Evolutionary conservation across 2,113 vertebrate species (phyloP).

Genomic region (Cryptomyrus ogoouensis): DNA sequence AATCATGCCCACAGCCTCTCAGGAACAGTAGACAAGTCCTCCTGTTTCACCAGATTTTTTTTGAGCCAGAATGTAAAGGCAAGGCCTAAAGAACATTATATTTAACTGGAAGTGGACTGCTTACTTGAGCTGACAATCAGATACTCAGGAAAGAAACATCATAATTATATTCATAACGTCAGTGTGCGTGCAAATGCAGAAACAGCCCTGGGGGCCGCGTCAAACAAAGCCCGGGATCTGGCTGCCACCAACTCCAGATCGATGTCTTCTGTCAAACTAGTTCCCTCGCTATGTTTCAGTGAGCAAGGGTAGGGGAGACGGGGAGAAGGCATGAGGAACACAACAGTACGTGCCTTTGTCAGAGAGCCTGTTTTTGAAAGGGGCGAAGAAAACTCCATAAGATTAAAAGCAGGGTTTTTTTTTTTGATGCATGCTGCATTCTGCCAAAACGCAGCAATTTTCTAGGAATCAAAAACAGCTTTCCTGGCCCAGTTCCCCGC

Average conservation of each 20-base stretch:
- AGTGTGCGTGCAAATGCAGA: neutral
- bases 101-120: neutral
- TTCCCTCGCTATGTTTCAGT: neutral
- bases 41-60: neutral
- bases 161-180: neutral
- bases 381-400: slow-evolving; percentile 30
- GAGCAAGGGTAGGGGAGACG: neutral
- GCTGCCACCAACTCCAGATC: neutral
- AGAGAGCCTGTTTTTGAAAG: slow-evolving; percentile 39
- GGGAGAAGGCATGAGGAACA: neutral
- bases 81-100: neutral
- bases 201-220: neutral
- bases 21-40: neutral
- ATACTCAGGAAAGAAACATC: neutral
- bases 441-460: slow-evolving; percentile 55
- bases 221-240: neutral
- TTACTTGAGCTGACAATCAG: neutral
- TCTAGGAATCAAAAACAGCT: slow-evolving; percentile 59
- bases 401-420: slow-evolving; percentile 51
- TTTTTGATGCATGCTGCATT: slow-evolving; percentile 15
- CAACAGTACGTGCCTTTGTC: slow-evolving; percentile 45
- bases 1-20: neutral
- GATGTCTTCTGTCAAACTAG: neutral
- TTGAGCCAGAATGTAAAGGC: neutral
- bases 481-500: slow-evolving; percentile 49